Base-by-base conservation (phyloP, 2,797 vertebrate genomes). In the Coregonus ussuriensis region DNA sequence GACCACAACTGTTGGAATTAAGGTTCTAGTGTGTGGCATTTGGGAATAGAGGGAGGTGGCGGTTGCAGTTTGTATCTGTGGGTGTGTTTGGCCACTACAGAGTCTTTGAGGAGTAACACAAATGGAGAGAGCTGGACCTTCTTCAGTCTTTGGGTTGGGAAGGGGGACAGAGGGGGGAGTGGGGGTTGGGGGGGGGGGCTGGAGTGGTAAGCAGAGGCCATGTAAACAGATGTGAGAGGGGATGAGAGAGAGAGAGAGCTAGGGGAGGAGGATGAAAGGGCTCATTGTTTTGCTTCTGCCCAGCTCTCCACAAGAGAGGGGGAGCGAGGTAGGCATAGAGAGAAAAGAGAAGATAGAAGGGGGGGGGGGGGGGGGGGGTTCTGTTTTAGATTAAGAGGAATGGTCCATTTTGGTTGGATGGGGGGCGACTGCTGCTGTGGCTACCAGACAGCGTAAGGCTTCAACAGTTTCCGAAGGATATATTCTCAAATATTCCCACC, bases 401-500 rank as follows among this genome's bases (percentile, higher is more conserved):
- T 83, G 88, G 21, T 51, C 83, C 85, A 82, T 91, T 71, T 88
- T 88, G 78, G 81, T 74, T 77, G 56, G 56, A n/a, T 3, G n/a
- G 63, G 11, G 63, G 25, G 25, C 0, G 54, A 59, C 16, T 56
- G 18, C 18, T 83, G 83, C 52, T 74, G 53, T 81, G 81, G 83
- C 81, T 85, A 83, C 76, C 18, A 0, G 14, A 54, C 71, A 68
- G 75, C 72, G n/a, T 82, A 63, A 62, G 51, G 16, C 59, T 78
- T 85, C 83, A 82, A 75, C 73, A 75, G 76, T 85, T 84, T 80
- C 84, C 82, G 81, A 62, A 76, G 88, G 88, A 92, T 94, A 92
- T 79, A 87, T 87, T 89, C 82, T 88, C 7, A 51, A 47, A 71
- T 51, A 3, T 18, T 11, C 37, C 68, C 68, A 18, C 35, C 68